Base-by-base conservation (phyloP, 2,888 invertebrate genomes). In the Eurytoma adleriae region DNA sequence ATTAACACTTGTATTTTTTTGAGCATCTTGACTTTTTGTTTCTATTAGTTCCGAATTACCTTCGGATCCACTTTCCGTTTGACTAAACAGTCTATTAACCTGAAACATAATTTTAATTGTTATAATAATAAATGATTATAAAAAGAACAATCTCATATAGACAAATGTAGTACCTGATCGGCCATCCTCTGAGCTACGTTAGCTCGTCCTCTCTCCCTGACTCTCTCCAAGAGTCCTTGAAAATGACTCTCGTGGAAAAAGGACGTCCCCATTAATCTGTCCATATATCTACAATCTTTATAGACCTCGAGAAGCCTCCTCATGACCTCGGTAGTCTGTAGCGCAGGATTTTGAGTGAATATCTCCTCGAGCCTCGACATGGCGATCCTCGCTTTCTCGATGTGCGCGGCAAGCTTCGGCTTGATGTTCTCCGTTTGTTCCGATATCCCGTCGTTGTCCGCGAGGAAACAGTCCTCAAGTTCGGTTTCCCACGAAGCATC, bases 401-500 rank as follows among this genome's bases (percentile, higher is more conserved):
- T 95, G 87, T 96, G 95, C 3, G 94, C 94, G 3, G 96, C 95
- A 84, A 97, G 93, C 84, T 92, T 92, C 2, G 92, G 92, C 82
- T 92, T 92, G 74, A 92, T 88, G 70, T 88, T 90, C 69, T 91
- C 91, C 48, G 87, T 87, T 78, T 88, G 89, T 50, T 90, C 90
- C 30, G 88, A 87, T 50, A 87, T 87, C n/a, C 88, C 91, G 18
- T 91, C 91, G 16, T 90, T 90, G 82, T 94, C 94, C 0, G 93
- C 93, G 52, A 93, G 91, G 68, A 92, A 91, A 14, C 92, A 93
- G 84, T 93, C 93, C 82, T 93, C 92, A 79, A 93, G 92, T 91
- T 96, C 96, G 0, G 96, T 96, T 91, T 96, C 96, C 96, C 96
- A 96, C 0, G 96, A 96, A 13, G 94, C 95, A 66, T 95, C 95